Evolutionary conservation across 2,888 invertebrate species (phyloP).

Genomic region (Philaethria dido): DNA sequence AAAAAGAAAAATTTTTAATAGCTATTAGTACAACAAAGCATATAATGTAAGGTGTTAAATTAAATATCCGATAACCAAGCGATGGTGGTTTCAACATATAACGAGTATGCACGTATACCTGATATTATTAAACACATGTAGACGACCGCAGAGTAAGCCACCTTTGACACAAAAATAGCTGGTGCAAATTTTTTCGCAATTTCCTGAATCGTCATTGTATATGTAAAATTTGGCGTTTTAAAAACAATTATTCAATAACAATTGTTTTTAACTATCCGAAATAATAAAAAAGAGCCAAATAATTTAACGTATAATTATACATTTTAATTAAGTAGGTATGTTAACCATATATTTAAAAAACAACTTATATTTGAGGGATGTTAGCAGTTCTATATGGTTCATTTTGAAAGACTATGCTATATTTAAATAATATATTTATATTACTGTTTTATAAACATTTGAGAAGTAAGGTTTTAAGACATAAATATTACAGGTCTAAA

Average conservation of each 20-base stretch:
- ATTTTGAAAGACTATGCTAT: no score
- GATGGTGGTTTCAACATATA: conserved; percentile 29
- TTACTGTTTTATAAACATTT: neutral
- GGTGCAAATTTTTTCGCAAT: conserved; percentile 12
- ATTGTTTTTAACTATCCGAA: conserved; percentile 9
- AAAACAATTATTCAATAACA: neutral
- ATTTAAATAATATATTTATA: neutral
- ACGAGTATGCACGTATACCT: conserved; percentile 14
- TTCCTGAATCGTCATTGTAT: neutral
- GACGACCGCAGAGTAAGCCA: conserved; percentile 35
- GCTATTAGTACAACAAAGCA: neutral
- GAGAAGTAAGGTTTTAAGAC: neutral
- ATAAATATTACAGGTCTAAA: neutral
- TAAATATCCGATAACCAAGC: conserved; percentile 21
- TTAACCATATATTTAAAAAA: neutral
- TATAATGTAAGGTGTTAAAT: conserved; percentile 21
- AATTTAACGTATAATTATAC: neutral
- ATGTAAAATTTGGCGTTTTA: neutral
- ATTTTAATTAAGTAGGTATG: neutral
- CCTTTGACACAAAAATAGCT: conserved; percentile 26
- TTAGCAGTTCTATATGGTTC: neutral
- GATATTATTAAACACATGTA: conserved; percentile 36
- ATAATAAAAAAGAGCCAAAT: neutral
- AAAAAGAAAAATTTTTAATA: no score
- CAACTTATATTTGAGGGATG: neutral